Conservation (phyloP, 2,113 vertebrate genomes). For the Pelecanoides urinatrix region DNA sequence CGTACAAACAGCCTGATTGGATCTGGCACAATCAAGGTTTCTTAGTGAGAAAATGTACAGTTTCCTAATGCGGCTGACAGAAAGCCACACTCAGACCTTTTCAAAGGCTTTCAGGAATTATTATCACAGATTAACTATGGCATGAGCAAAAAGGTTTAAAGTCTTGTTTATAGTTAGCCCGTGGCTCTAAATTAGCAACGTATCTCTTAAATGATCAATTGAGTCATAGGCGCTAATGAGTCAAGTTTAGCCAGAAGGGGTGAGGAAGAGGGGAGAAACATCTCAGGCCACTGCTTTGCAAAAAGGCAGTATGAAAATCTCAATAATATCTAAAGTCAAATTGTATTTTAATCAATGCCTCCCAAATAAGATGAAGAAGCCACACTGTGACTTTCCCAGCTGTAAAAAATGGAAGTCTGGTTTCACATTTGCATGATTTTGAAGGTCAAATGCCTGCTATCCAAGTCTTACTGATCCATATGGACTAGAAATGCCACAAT, state of each 20-base stretch:
- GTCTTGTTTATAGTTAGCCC: conserved; percentile 68
- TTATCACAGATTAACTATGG: conserved; percentile 70
- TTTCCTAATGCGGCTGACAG: conserved; percentile 72
- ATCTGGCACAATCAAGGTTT: conserved; percentile 77
- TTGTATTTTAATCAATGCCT: conserved; percentile 77
- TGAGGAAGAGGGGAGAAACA: conserved; percentile 4
- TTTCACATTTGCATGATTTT: conserved; percentile 82
- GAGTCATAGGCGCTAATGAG: conserved; percentile 76
- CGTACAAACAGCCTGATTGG: conserved; percentile 62
- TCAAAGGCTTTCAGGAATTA: conserved; percentile 75
- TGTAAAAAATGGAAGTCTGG: conserved; percentile 78
- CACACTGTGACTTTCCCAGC: conserved; percentile 71
- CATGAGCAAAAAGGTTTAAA: conserved; percentile 75
- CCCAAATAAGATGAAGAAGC: conserved; percentile 66
- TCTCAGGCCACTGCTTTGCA: conserved; percentile 3
- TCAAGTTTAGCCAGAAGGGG: conserved; percentile 71
- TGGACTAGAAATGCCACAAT: conserved; percentile 88
- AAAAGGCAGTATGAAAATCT: conserved; percentile 38
- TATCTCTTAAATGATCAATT: conserved; percentile 74
- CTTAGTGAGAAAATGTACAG: conserved; percentile 68
- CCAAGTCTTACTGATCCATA: conserved; percentile 85
- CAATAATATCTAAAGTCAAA: conserved; percentile 68
- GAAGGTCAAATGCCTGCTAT: conserved; percentile 86
- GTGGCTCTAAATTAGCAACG: conserved; percentile 74
- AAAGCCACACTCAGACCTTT: conserved; percentile 75